These are phyloP conservation scores for Tetragonisca angustula DNA, from an alignment of 2,888 invertebrate species.

Conservation along the genomic window DNA sequence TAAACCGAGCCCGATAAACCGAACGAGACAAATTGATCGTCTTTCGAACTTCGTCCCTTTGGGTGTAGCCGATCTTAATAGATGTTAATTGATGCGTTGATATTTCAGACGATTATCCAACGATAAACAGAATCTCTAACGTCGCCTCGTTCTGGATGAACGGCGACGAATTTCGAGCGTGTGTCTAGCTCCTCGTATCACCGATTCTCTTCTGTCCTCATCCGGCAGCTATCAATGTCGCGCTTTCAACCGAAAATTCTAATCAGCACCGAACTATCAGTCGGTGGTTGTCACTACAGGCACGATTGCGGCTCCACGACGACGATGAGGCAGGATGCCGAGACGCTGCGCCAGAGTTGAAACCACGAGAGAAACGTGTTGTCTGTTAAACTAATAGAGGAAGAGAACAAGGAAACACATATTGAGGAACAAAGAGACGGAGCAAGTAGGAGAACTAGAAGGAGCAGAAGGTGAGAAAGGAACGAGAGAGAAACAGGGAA, in stretches of 20 bases:
- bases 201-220: slow-evolving; percentile 2
- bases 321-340: slow-evolving; percentile 24
- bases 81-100: background rate
- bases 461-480: slow-evolving; percentile 4
- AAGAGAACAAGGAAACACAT: slow-evolving; percentile 8
- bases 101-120: background rate
- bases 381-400: slow-evolving; percentile 9
- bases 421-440: background rate
- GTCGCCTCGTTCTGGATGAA: background rate
- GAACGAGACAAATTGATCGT: slow-evolving; percentile 5
- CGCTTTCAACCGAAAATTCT: slow-evolving; percentile 61
- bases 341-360: background rate
- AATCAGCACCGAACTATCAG: slow-evolving; percentile 64
- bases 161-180: slow-evolving; percentile 12
- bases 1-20: background rate
- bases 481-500: slow-evolving; percentile 8
- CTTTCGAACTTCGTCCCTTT: slow-evolving; percentile 5
- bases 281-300: slow-evolving; percentile 42
- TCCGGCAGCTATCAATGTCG: slow-evolving; percentile 48
- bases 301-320: slow-evolving; percentile 30
- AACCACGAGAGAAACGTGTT: slow-evolving; percentile 15
- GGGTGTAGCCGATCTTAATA: background rate
- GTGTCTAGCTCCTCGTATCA: slow-evolving; percentile 8
- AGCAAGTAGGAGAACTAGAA: background rate
- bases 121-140: slow-evolving; percentile 32